Base-by-base conservation (phyloP, 2,113 vertebrate species). In the Noctilio leporinus region DNA sequence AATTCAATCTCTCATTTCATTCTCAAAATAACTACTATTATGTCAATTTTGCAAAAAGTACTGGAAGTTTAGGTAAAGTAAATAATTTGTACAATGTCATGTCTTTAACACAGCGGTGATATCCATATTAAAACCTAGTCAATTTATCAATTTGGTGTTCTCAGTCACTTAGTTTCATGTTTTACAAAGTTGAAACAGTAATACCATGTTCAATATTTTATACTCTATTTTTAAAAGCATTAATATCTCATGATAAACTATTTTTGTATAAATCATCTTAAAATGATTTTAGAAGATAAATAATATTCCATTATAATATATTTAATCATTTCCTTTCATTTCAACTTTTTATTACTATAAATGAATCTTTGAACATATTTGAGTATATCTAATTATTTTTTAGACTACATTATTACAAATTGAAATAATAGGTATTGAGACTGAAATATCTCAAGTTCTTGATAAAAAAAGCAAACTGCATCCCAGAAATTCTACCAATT, bases 281-380 rank as follows among this genome's bases (percentile, higher is more conserved):
- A 67, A 75, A 72, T 30, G 14, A 40, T 26, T 95, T 96, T 70
- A 75, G 0, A 89, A 76, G 40, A 49, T 38, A 20, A 73, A 24
- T 81, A 65, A 30, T 22, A 89, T 45, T 64, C 22, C 11, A 83
- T 45, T 28, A 77, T 43, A 38, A 67, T 35, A 1, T 67, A 93
- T 83, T 93, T 76, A 65, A 94, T 64, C 4, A 81, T 80, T 86
- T 40, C 12, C 2, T 78, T 93, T 88, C 86, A 14, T 85, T 95
- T 94, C 55, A 87, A 53, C 19, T 43, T 75, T 89, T 93, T 76
- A 86, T 43, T 85, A 62, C 7, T 86, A 0, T 69, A 75, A 86
- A 81, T 35, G 81, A 65, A 75, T 90, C 7, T 85, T 85, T 49
- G 57, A 5, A 84, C 8, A 51, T 65, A 64, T 89, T 82, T 88